These are phyloP conservation scores for Teinopalpus imperialis DNA, from an alignment of 2,888 invertebrate species.

Conservation along the genomic window DNA sequence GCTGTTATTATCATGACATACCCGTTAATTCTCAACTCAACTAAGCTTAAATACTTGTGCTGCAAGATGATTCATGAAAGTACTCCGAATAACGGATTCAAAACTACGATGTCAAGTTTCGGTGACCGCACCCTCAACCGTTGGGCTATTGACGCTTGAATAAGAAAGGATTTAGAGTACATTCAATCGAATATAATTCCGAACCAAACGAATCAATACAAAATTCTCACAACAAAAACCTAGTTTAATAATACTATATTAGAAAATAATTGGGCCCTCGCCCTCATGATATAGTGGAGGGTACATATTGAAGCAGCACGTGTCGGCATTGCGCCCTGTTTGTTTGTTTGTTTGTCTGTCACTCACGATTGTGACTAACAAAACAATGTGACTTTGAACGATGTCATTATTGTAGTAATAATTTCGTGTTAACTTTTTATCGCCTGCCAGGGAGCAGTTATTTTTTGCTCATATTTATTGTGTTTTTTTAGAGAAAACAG, in stretches of 20 bases:
- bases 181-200: constrained; percentile 1
- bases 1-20: no score
- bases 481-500: no score
- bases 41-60: no score
- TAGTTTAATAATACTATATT: constrained; percentile 30
- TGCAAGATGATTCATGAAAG: no score
- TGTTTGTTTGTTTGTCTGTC: constrained; percentile 50
- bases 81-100: no score
- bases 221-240: constrained; percentile 35
- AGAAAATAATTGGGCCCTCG: constrained; percentile 34
- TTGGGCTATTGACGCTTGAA: no score
- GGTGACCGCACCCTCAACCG: no score
- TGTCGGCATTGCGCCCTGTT: constrained; percentile 52
- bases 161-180: neutral
- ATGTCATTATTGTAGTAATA: constrained; percentile 20
- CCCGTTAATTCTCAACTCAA: no score
- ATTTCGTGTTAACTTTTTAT: no score
- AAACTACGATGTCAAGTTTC: no score
- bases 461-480: neutral
- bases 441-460: neutral
- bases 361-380: constrained; percentile 35
- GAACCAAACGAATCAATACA: constrained; percentile 35
- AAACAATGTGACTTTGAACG: constrained; percentile 30
- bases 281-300: constrained; percentile 24
- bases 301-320: constrained; percentile 50